phyloP scores from a whole-genome alignment of 2,888 invertebrate genomes.

The Dromius quadrimaculatus region DNA sequence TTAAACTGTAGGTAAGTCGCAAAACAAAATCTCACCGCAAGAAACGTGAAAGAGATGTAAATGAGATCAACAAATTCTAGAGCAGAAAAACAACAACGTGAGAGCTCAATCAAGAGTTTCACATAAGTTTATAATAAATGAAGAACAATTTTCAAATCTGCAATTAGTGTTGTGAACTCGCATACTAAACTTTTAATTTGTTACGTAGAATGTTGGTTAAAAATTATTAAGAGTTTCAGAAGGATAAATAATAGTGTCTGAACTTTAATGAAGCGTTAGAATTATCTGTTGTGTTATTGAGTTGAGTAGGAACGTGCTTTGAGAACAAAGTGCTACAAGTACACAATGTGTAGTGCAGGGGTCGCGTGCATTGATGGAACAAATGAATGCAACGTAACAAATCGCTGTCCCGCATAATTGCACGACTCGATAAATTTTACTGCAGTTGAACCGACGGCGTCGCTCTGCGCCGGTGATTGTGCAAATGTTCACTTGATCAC shows the following conservation, averaged over 20 bases:
- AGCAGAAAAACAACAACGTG: too few species aligned
- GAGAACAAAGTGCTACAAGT: background rate
- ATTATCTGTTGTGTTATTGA: slow-evolving; percentile 3
- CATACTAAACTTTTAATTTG: too few species aligned
- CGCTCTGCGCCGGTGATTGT: background rate
- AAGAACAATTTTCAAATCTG: too few species aligned
- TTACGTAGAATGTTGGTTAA: too few species aligned
- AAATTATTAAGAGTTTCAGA: too few species aligned
- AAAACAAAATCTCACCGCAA: background rate
- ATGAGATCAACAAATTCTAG: too few species aligned
- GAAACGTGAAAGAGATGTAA: too few species aligned
- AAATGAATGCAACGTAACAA: slow-evolving; percentile 28
- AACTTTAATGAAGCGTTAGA: slow-evolving; percentile 1
- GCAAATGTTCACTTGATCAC: background rate
- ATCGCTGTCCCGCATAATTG: slow-evolving; percentile 44
- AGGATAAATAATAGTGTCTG: too few species aligned
- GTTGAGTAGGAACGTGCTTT: background rate
- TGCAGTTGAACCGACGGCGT: slow-evolving; percentile 28
- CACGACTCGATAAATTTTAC: slow-evolving; percentile 45
- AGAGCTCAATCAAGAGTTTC: too few species aligned
- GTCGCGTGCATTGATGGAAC: slow-evolving; percentile 30
- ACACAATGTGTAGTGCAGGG: slow-evolving; percentile 1
- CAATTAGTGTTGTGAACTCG: too few species aligned
- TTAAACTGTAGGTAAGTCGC: too few species aligned
- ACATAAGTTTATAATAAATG: too few species aligned